Evolutionary conservation across 2,797 vertebrate genomes (phyloP).

Genomic region (Crocodylus rhombifer): DNA sequence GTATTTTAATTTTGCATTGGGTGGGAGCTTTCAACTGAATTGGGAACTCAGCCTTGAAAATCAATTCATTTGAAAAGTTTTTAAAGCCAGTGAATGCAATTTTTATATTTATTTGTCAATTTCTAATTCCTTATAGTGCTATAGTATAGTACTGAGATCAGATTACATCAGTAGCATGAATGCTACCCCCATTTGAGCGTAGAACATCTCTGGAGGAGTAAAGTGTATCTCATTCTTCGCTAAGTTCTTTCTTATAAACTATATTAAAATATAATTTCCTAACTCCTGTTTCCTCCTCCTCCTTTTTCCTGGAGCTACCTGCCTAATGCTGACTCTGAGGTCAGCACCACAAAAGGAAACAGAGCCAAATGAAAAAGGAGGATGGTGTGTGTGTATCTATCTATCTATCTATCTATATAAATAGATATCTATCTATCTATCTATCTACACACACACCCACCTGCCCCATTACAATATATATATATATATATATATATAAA

Average conservation of each 20-base stretch:
- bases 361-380: not conserved
- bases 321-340: not conserved
- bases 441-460: not conserved
- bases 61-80: conserved; percentile 22
- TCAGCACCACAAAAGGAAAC: not conserved
- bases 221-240: not conserved
- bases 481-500: not conserved
- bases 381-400: not conserved
- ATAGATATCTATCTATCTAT: too few species aligned
- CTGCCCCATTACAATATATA: too few species aligned
- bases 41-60: conserved; percentile 19
- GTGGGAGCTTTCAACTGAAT: conserved; percentile 14
- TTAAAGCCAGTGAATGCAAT: not conserved
- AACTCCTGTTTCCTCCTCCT: not conserved
- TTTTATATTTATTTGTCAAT: not conserved
- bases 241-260: not conserved
- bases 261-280: not conserved
- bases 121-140: not conserved
- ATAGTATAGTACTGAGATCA: not conserved
- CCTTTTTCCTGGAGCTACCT: not conserved
- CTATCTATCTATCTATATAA: not conserved
- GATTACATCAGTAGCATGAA: not conserved
- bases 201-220: not conserved
- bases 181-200: not conserved
- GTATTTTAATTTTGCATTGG: not conserved